Percentiles rank a stretch among this genome's conserved stretches.
Conservation (phyloP, 2,888 invertebrate species). For the Drosophila borealis region DNA sequence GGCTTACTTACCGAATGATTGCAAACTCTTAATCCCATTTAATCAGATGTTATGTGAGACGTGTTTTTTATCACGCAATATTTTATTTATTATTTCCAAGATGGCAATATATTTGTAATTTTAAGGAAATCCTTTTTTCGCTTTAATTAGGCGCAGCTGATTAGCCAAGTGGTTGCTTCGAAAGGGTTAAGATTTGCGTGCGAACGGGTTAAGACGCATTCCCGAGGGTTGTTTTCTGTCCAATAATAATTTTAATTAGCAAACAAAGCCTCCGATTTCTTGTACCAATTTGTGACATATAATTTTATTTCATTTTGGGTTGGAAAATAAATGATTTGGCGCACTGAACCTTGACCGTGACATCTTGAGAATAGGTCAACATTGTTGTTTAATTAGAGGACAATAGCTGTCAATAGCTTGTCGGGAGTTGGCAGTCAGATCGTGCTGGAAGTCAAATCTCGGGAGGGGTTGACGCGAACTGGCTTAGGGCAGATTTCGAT, state of each 20-base stretch:
- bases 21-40: too few relatives aligned
- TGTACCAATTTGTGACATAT: slow-evolving; percentile 30
- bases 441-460: not conserved
- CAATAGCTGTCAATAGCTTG: slow-evolving; percentile 76
- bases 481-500: slow-evolving; percentile 27
- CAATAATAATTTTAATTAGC: slow-evolving; percentile 67
- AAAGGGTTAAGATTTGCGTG: slow-evolving; percentile 11
- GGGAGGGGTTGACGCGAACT: slow-evolving; percentile 25
- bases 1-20: too few relatives aligned
- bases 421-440: slow-evolving; percentile 12
- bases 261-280: slow-evolving; percentile 60
- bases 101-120: too few relatives aligned
- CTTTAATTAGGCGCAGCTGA: not conserved
- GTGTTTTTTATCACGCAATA: too few relatives aligned
- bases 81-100: too few relatives aligned
- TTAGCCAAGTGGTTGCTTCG: not conserved
- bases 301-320: slow-evolving; percentile 18
- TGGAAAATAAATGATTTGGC: not conserved
- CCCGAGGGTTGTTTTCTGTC: slow-evolving; percentile 38
- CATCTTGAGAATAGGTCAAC: slow-evolving; percentile 72
- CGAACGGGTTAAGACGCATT: slow-evolving; percentile 36
- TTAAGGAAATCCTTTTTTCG: too few relatives aligned
- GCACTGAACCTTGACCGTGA: slow-evolving; percentile 66
- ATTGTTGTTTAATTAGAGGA: slow-evolving; percentile 76
- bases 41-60: too few relatives aligned